Evolutionary conservation across 2,797 vertebrate genomes (phyloP), one percentile per base, ranked within the genome.

Genomic region (Sebastes reedi): DNA sequence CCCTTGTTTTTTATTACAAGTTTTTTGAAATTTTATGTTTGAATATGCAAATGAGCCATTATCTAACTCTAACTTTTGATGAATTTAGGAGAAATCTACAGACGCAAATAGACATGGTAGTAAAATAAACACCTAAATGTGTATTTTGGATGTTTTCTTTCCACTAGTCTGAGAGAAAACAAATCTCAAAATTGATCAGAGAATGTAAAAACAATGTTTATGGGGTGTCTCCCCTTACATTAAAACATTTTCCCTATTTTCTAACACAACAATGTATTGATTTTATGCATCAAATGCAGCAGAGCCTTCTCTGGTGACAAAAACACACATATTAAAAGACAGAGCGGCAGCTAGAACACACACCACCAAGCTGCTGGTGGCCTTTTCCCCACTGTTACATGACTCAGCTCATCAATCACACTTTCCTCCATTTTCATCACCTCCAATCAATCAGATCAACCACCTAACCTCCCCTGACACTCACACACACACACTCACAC

Each of bases 391-490:
- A 7, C 73, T 29, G 60, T 74, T 80, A 14, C 80, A 20, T 12
- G 12, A 34, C 74, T 70, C 54, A 22, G 14, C 42, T 82, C 72
- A 86, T 91, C 81, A 78, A 85, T 87, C 83, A 78, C n/a, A 13
- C 54, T 72, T 82, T 58, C 56, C 8, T 87, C 75, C 64, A 82
- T 79, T 82, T 81, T 84, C 77, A 88, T 87, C 81, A 75, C 73
- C 86, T 62, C 24, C 66, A 67, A 85, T 87, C 87, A 82, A 81
- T 88, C 85, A 85, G 61, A 89, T 85, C 77, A 85, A 67, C 54
- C 67, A 39, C 58, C 71, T 39, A 39, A 84, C 71, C 67, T 58
- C 65, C 25, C 29, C 20, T 20, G 77, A 75, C 75, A 82, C 85
- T 73, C 65, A 58, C 60, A 50, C 29, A 46, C 54, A 50, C 30